phyloP scores from a whole-genome alignment of 2,888 invertebrate genomes.

The Phortica magna region DNA sequence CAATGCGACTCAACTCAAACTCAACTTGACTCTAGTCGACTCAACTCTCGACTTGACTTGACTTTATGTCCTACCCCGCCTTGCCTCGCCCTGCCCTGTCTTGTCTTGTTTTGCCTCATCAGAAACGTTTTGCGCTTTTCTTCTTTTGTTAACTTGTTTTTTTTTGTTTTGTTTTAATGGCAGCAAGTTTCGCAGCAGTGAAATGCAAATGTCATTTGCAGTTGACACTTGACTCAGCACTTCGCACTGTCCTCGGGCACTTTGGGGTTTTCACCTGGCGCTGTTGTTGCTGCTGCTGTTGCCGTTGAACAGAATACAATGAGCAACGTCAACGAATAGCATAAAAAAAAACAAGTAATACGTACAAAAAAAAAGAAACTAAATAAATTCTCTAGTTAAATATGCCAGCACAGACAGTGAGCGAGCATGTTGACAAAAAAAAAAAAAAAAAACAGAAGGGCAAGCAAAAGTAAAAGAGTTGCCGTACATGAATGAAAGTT shows the following conservation, averaged over 20 bases:
- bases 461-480: conserved; percentile 47
- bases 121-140: conserved; percentile 7
- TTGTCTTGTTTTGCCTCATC: background rate
- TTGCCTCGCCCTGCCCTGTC: background rate
- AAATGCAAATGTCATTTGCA: conserved; percentile 72
- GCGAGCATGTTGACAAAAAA: conserved; percentile 49
- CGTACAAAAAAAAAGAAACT: background rate
- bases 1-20: conserved; percentile 42
- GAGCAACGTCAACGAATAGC: conserved; percentile 53
- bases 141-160: background rate
- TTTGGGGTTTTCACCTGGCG: conserved; percentile 70
- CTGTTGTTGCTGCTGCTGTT: conserved; percentile 34
- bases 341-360: conserved; percentile 33
- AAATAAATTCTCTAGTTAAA: conserved; percentile 22
- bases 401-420: conserved; percentile 50
- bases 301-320: conserved; percentile 40
- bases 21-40: conserved; percentile 16
- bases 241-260: conserved; percentile 70
- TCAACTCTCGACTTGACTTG: background rate
- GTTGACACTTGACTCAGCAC: conserved; percentile 71
- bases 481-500: conserved; percentile 64
- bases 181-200: conserved; percentile 52
- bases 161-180: background rate
- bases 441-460: conserved; percentile 41
- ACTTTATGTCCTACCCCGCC: background rate